Percentiles rank a stretch among this genome's conserved stretches.
Evolutionary conservation across 2,888 invertebrate genomes (phyloP).

Genomic region (Linnaemya tessellans): DNA sequence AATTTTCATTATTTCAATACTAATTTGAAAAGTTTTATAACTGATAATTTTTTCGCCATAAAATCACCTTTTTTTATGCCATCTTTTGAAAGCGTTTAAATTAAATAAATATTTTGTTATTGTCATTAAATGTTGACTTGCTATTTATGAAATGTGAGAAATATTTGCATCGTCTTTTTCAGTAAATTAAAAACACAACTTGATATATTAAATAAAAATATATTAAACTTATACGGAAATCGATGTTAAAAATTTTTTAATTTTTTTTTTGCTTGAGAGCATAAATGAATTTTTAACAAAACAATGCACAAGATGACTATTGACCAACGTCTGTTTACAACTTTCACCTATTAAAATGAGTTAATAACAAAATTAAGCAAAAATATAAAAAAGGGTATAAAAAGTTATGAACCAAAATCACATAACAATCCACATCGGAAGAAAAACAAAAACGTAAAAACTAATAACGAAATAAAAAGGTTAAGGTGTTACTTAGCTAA

Average conservation of each 20-base stretch:
- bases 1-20: too few species aligned
- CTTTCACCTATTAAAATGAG: slow-evolving; percentile 61
- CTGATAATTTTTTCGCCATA: too few species aligned
- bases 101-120: slow-evolving; percentile 5
- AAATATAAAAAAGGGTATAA: not conserved
- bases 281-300: slow-evolving; percentile 11
- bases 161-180: slow-evolving; percentile 21
- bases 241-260: not conserved
- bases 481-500: slow-evolving; percentile 38
- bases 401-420: slow-evolving; percentile 17
- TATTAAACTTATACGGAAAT: slow-evolving; percentile 43
- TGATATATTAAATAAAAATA: not conserved
- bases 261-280: not conserved
- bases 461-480: slow-evolving; percentile 25
- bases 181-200: slow-evolving; percentile 14
- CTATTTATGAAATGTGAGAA: slow-evolving; percentile 24
- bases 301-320: not conserved
- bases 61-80: too few species aligned
- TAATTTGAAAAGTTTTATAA: too few species aligned
- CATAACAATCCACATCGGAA: slow-evolving; percentile 5
- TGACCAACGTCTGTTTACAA: slow-evolving; percentile 55
- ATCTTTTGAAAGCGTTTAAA: slow-evolving; percentile 13
- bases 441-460: not conserved
- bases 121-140: not conserved
- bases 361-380: slow-evolving; percentile 37